phyloP scores from a whole-genome alignment of 2,797 vertebrate species.

The Microctenopoma stevenorrisi region DNA sequence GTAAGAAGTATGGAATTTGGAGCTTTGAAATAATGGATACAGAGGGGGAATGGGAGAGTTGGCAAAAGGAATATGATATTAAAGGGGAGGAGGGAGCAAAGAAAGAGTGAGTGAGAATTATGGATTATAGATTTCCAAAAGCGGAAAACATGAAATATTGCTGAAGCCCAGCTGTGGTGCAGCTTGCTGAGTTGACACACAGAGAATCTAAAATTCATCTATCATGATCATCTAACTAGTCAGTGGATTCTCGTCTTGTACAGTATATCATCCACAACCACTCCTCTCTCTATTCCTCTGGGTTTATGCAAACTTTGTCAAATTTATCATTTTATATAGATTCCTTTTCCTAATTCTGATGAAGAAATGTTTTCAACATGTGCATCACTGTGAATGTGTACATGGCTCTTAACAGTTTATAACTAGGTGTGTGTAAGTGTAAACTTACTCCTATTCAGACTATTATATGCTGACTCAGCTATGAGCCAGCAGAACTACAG shows the following conservation, averaged over 20 bases:
- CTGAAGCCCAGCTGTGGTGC: slow-evolving; percentile 51
- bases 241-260: slow-evolving; percentile 10
- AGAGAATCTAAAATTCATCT: slow-evolving; percentile 42
- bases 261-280: background rate
- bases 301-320: slow-evolving; percentile 20
- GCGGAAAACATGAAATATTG: slow-evolving; percentile 49
- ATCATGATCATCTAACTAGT: slow-evolving; percentile 45
- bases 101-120: slow-evolving; percentile 14
- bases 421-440: slow-evolving; percentile 7
- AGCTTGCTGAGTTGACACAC: slow-evolving; percentile 51
- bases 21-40: slow-evolving; percentile 17
- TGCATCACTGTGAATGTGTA: background rate
- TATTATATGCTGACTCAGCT: slow-evolving; percentile 26
- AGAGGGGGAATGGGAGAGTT: slow-evolving; percentile 9
- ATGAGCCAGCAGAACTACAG: slow-evolving; percentile 27
- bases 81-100: background rate
- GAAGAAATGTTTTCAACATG: background rate
- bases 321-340: slow-evolving; percentile 23
- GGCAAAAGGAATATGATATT: slow-evolving; percentile 19
- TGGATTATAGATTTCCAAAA: slow-evolving; percentile 55
- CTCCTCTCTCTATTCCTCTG: slow-evolving; percentile 3
- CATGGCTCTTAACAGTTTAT: background rate
- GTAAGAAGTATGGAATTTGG: slow-evolving; percentile 8
- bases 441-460: background rate
- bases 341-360: background rate